Base-by-base conservation (phyloP, 1,140 invertebrate species). In the Rhyacophila brunnea region DNA sequence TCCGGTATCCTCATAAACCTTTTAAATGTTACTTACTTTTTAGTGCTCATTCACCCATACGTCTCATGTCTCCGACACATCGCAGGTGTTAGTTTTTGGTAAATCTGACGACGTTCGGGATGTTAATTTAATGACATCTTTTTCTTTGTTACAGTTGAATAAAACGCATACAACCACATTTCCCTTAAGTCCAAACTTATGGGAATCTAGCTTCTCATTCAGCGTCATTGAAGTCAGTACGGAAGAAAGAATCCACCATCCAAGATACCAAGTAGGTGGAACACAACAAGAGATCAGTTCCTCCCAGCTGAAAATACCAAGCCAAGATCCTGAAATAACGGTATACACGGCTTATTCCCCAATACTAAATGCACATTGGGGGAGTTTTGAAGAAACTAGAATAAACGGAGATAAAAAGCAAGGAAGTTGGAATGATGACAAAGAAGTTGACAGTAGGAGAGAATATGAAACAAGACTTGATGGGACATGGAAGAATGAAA, bases 241-340 rank as follows among this genome's bases (percentile, higher is more conserved):
- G 11, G 63, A 65, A 42, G 59, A 65, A 18, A 42, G 62, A 23
- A 43, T 62, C 5, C 54, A 59, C 13, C 55, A 56, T 42, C 58
- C 59, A 1, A 35, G 56, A 19, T 65, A 62, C 51, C 59, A 62
- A 45, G 63, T 65, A 9, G 63, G 63, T 6, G 63, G 63, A 50
- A 65, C 46, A 15, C 55, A 59, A 17, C 58, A 56, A 40, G 59
- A 65, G 47, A 65, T 49, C 40, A 65, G 63, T 19, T 65, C 63
- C 0, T 58, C 59, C 1, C 63, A 65, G 15, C 50, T 65, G 15
- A 61, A 51, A 52, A 40, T 65, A 13, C 63, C 58, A 18, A 58
- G 28, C 18, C 46, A 57, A 17, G 55, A 53, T 28, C 63, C 58
- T 1, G 63, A 65, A 51, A 55, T 65, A n/a, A 54, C 58, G 2